phyloP scores from a whole-genome alignment of 2,888 invertebrate genomes.

The Xanthia togata region DNA sequence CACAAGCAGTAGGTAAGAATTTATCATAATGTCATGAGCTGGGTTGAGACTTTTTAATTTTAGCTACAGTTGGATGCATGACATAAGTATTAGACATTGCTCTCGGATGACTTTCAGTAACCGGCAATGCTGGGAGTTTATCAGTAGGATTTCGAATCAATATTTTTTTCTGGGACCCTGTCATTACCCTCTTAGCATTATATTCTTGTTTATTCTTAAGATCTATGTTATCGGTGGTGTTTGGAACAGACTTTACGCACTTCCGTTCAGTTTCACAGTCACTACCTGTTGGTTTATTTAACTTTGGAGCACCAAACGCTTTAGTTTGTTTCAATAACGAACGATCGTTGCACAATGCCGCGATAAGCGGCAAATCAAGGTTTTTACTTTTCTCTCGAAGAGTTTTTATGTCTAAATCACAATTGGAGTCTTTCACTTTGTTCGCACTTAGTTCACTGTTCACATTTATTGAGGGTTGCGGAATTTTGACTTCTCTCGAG shows the following conservation, averaged over 20 bases:
- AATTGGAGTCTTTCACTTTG: slow-evolving; percentile 85
- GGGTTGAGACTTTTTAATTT: slow-evolving; percentile 85
- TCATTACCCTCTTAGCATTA: slow-evolving; percentile 92
- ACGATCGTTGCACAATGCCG: slow-evolving; percentile 97
- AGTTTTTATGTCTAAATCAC: slow-evolving; percentile 94
- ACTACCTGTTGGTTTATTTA: slow-evolving; percentile 82
- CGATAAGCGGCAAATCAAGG: slow-evolving; percentile 97
- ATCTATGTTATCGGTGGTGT: slow-evolving; percentile 87
- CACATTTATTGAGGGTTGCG: slow-evolving; percentile 71
- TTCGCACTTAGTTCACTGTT: slow-evolving; percentile 78
- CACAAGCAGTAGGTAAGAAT: slow-evolving; percentile 77
- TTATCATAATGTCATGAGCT: slow-evolving; percentile 83
- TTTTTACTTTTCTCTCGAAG: slow-evolving; percentile 97
- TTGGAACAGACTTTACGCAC: slow-evolving; percentile 84
- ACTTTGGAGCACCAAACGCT: slow-evolving; percentile 95
- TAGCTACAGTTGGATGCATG: slow-evolving; percentile 86
- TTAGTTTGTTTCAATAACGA: slow-evolving; percentile 97
- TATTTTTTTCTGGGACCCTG: slow-evolving; percentile 90
- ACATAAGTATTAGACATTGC: slow-evolving; percentile 94
- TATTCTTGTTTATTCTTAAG: slow-evolving; percentile 85
- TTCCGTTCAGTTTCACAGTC: slow-evolving; percentile 87
- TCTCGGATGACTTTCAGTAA: slow-evolving; percentile 89
- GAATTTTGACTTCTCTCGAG: slow-evolving; percentile 78
- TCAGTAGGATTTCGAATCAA: slow-evolving; percentile 93
- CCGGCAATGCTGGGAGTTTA: slow-evolving; percentile 93